Conservation (phyloP, 1,140 invertebrate genomes). For the Aphelinus atriplicis region DNA sequence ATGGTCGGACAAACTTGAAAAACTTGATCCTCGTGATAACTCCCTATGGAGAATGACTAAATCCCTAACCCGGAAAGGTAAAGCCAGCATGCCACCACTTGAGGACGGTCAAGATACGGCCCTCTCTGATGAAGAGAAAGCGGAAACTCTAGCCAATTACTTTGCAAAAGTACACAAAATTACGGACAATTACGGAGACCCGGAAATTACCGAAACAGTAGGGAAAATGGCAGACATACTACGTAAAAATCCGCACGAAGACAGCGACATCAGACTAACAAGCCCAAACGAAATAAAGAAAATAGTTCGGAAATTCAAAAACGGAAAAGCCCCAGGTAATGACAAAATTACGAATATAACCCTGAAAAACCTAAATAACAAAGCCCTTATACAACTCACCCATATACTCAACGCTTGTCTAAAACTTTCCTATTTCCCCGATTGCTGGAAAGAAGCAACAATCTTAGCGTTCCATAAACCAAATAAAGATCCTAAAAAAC, state of each 20-base stretch:
- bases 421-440: slow-evolving; percentile 50
- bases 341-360: slow-evolving; percentile 52
- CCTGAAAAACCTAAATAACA: slow-evolving; percentile 52
- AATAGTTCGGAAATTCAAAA: slow-evolving; percentile 38
- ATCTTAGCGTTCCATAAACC: slow-evolving; percentile 58
- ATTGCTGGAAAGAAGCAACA: slow-evolving; percentile 55
- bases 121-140: slow-evolving; percentile 35
- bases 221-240: slow-evolving; percentile 11
- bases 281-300: slow-evolving; percentile 35
- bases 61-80: slow-evolving; percentile 18
- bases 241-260: slow-evolving; percentile 34
- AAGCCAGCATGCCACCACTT: slow-evolving; percentile 12
- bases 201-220: background rate
- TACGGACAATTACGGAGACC: slow-evolving; percentile 18
- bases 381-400: slow-evolving; percentile 47
- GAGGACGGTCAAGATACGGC: slow-evolving; percentile 9
- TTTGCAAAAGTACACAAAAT: slow-evolving; percentile 37
- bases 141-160: slow-evolving; percentile 35
- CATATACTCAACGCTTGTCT: slow-evolving; percentile 50
- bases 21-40: slow-evolving; percentile 35
- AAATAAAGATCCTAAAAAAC: slow-evolving; percentile 49
- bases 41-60: slow-evolving; percentile 35
- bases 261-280: slow-evolving; percentile 15
- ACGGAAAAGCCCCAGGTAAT: slow-evolving; percentile 50
- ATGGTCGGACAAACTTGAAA: slow-evolving; percentile 32